Conservation (phyloP, 2,113 vertebrate genomes). For the Euleptes europaea region DNA sequence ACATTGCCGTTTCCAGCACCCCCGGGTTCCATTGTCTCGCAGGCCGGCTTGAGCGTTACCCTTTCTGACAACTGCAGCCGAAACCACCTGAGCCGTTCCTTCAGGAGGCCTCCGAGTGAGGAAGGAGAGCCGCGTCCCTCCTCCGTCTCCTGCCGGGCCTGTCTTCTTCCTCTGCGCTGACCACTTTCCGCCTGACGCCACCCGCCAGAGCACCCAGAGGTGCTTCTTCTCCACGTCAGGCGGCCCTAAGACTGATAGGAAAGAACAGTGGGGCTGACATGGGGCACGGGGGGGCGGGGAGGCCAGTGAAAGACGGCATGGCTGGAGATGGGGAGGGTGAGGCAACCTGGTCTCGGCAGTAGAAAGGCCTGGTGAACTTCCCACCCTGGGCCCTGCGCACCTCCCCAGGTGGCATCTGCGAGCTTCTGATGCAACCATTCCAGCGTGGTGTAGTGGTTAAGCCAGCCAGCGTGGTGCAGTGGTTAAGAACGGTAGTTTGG, state of each 20-base stretch:
- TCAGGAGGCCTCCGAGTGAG: not conserved
- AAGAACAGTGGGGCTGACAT: not conserved
- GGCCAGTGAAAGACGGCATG: not conserved
- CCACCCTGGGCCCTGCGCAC: not conserved
- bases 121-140: too few species aligned
- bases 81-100: not conserved
- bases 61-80: not conserved
- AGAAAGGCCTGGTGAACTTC: not conserved
- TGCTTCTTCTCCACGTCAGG: not conserved
- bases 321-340: not conserved
- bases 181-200: not conserved
- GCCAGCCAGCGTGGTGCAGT: too few species aligned
- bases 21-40: too few species aligned
- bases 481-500: too few species aligned
- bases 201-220: not conserved
- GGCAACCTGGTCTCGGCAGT: not conserved
- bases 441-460: too few species aligned
- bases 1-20: not conserved
- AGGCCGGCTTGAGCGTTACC: not conserved
- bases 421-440: too few species aligned
- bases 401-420: too few species aligned
- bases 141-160: too few species aligned
- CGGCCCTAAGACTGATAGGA: not conserved
- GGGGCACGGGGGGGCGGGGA: too few species aligned
- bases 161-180: not conserved